A percentile compares a stretch with the other conserved stretches of the same genome.
Conservation (phyloP, 1,140 invertebrate species). For the Megathymus violae region DNA sequence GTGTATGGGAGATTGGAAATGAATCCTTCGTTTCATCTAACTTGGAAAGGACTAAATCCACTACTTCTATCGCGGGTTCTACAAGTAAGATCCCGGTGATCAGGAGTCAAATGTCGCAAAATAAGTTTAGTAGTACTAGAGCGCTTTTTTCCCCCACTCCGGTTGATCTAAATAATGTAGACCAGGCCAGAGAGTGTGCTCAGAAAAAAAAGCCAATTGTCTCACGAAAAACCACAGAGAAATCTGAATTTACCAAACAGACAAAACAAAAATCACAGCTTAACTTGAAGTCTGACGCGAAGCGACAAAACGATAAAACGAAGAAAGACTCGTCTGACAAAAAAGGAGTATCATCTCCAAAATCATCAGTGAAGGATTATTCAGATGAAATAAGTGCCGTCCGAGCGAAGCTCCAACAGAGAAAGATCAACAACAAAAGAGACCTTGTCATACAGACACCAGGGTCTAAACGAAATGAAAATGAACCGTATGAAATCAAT, state of each 20-base stretch:
- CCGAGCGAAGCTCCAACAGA: slow-evolving; percentile 78
- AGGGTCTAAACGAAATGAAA: slow-evolving; percentile 65
- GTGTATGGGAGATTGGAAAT: slow-evolving; percentile 83
- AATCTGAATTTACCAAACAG: slow-evolving; percentile 66
- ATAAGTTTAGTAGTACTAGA: slow-evolving; percentile 77
- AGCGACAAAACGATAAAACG: slow-evolving; percentile 67
- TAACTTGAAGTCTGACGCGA: slow-evolving; percentile 66
- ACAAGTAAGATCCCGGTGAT: slow-evolving; percentile 85
- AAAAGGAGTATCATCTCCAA: slow-evolving; percentile 62
- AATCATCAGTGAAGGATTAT: slow-evolving; percentile 70
- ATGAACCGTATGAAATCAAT: slow-evolving; percentile 63
- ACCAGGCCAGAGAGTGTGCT: slow-evolving; percentile 83
- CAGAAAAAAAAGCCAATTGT: slow-evolving; percentile 75
- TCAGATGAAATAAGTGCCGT: slow-evolving; percentile 80
- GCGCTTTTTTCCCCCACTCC: slow-evolving; percentile 84
- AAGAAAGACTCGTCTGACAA: slow-evolving; percentile 72
- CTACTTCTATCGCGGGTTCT: slow-evolving; percentile 83
- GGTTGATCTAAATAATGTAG: slow-evolving; percentile 82
- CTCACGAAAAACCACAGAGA: slow-evolving; percentile 63
- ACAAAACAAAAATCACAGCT: slow-evolving; percentile 73
- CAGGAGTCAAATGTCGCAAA: slow-evolving; percentile 78
- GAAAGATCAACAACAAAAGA: slow-evolving; percentile 76
- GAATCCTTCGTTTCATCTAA: slow-evolving; percentile 61
- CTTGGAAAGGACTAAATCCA: slow-evolving; percentile 79
- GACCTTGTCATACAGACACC: slow-evolving; percentile 52